Evolutionary conservation across 2,888 invertebrate species (phyloP).

Genomic region (Sympetrum striolatum): DNA sequence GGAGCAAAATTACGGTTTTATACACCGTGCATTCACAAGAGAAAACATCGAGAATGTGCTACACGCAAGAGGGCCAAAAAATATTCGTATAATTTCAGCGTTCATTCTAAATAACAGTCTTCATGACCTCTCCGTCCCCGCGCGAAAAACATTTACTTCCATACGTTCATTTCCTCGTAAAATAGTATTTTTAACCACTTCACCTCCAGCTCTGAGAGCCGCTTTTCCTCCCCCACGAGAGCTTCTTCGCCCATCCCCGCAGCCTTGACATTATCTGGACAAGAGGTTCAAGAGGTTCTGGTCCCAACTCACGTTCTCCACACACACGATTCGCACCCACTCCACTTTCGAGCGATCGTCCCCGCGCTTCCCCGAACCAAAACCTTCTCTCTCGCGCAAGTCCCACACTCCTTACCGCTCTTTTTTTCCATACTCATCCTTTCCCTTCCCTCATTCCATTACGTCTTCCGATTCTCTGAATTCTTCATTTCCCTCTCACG

Average conservation of each 20-base stretch:
- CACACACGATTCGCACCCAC: background rate
- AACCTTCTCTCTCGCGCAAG: background rate
- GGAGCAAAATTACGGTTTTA: no score
- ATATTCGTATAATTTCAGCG: no score
- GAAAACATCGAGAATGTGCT: no score
- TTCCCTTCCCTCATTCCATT: background rate
- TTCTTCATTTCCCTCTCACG: background rate
- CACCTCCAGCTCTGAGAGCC: background rate
- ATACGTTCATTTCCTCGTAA: background rate
- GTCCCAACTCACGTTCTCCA: background rate
- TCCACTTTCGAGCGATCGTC: background rate
- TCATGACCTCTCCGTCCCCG: background rate
- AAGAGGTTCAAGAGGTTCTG: conserved; percentile 13
- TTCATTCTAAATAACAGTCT: background rate
- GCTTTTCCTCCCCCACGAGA: background rate
- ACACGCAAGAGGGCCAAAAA: no score
- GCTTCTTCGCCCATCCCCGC: background rate
- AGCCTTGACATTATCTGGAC: conserved; percentile 27
- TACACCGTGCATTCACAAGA: no score
- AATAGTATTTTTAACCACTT: background rate
- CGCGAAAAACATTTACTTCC: background rate
- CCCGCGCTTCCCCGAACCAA: background rate
- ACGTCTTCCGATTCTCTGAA: background rate
- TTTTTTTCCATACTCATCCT: background rate
- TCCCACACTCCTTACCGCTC: background rate